phyloP scores from a whole-genome alignment of 2,888 invertebrate species.

The Platycheirus albimanus region DNA sequence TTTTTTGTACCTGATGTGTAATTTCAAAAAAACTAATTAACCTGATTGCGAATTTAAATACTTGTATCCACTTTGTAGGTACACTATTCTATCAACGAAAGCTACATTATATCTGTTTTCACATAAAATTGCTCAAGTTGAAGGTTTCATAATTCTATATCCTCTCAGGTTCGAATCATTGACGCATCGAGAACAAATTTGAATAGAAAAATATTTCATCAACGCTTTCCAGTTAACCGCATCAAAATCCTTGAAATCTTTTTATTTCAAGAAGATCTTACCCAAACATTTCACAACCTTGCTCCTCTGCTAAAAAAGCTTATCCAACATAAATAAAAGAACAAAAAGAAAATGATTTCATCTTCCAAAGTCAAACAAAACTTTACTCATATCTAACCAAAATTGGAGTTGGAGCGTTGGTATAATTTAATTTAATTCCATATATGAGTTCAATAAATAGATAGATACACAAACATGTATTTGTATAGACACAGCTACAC shows the following conservation, averaged over 20 bases:
- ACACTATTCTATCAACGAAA: too few species aligned
- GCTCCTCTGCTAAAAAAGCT: not conserved
- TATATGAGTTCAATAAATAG: constrained; percentile 57
- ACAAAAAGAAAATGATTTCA: constrained; percentile 55
- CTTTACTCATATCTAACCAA: constrained; percentile 62
- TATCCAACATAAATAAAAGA: constrained; percentile 3
- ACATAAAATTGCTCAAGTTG: too few species aligned
- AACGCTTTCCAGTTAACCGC: too few species aligned
- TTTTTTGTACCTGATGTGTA: too few species aligned
- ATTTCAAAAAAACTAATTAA: too few species aligned
- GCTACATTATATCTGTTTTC: too few species aligned
- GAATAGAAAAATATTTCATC: too few species aligned
- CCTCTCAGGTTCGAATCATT: too few species aligned
- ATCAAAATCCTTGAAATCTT: not conserved
- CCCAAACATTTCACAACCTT: constrained; percentile 2
- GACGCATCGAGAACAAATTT: too few species aligned
- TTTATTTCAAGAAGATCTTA: not conserved
- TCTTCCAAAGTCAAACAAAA: constrained; percentile 53
- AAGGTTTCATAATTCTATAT: too few species aligned
- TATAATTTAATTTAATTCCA: constrained; percentile 66
- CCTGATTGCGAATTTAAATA: too few species aligned
- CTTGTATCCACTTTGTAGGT: too few species aligned
- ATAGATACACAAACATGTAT: constrained; percentile 37
- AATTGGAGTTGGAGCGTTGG: constrained; percentile 33
- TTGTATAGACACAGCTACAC: not conserved